A percentile compares a stretch with the other conserved stretches of the same genome.
Evolutionary conservation across 2,888 invertebrate genomes (phyloP).

Genomic region (Nomada hirtipes): DNA sequence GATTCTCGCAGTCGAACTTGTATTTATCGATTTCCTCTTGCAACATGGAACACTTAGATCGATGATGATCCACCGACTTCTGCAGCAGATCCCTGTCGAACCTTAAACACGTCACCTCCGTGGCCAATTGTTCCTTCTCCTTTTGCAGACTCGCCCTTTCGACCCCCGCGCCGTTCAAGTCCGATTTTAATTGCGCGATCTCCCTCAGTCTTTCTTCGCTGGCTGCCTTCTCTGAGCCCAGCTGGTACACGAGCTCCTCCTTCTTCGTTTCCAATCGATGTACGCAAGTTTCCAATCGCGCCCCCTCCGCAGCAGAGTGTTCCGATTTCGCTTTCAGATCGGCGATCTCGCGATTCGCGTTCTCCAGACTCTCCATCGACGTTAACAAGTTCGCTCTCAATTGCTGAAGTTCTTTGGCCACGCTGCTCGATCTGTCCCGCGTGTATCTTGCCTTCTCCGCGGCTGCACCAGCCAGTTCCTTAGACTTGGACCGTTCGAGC

Average conservation of each 20-base stretch:
- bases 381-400: constrained; percentile 42
- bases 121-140: constrained; percentile 53
- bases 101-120: constrained; percentile 42
- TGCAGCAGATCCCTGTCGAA: constrained; percentile 48
- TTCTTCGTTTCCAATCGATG: constrained; percentile 54
- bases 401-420: constrained; percentile 39
- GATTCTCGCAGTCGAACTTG: constrained; percentile 22
- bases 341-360: constrained; percentile 43
- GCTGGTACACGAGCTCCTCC: constrained; percentile 54
- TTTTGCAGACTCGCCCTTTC: constrained; percentile 40
- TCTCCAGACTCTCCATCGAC: constrained; percentile 37
- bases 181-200: constrained; percentile 42
- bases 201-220: constrained; percentile 53
- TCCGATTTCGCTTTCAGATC: constrained; percentile 29
- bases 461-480: not conserved
- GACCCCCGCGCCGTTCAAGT: constrained; percentile 34
- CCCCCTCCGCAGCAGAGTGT: constrained; percentile 38
- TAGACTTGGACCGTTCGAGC: constrained; percentile 1
- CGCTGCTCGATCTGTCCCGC: not conserved
- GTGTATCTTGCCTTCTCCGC: not conserved
- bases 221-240: constrained; percentile 52
- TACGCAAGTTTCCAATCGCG: constrained; percentile 45
- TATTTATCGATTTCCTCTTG: constrained; percentile 33
- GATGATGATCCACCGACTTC: constrained; percentile 36
- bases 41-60: constrained; percentile 28